These are phyloP conservation scores for Thumatha senex DNA, from an alignment of 2,888 invertebrate species.

Conservation along the genomic window DNA sequence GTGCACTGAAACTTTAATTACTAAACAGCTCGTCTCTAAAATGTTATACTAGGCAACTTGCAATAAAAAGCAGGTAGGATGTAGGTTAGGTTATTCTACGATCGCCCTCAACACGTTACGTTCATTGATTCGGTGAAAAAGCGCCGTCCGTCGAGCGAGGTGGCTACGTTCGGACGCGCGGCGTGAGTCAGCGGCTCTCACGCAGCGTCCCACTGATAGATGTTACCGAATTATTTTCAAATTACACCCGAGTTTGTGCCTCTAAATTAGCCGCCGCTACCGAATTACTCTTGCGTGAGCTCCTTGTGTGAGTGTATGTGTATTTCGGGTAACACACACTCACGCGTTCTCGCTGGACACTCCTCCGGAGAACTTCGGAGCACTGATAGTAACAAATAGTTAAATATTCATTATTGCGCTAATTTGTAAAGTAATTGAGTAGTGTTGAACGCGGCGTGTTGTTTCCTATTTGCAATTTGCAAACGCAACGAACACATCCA, in stretches of 20 bases:
- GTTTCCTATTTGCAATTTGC: neutral
- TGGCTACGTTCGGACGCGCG: neutral
- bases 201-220: conserved; percentile 1
- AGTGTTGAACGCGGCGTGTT: no score
- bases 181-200: conserved; percentile 33
- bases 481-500: neutral
- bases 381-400: no score
- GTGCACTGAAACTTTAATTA: no score
- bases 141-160: neutral
- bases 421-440: no score
- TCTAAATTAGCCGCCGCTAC: conserved; percentile 17
- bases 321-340: neutral
- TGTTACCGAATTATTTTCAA: conserved; percentile 26
- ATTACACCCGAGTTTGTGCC: conserved; percentile 23
- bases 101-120: neutral
- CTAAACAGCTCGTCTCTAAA: no score
- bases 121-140: neutral
- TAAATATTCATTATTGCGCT: no score
- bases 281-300: conserved; percentile 6
- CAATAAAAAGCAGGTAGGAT: neutral
- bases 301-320: neutral
- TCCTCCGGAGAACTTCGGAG: no score
- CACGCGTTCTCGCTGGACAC: neutral
- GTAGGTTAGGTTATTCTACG: neutral
- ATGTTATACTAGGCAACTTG: no score